phyloP scores from a whole-genome alignment of 1,140 invertebrate genomes.

The Atopsyche davidsoni region DNA sequence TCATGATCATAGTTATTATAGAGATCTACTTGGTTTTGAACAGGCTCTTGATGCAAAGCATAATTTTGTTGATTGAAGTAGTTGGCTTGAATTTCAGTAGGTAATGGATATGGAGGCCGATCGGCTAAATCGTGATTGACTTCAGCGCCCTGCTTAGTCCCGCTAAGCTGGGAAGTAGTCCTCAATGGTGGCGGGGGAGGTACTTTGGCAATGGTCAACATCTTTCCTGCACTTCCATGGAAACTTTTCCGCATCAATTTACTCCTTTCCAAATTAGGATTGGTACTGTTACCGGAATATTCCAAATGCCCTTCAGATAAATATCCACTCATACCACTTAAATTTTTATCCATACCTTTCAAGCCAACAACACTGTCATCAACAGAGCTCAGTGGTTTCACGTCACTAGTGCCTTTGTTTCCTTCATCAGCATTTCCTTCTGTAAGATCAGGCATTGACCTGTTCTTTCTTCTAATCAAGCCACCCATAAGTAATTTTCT shows the following conservation, averaged over 20 bases:
- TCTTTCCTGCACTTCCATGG: constrained; percentile 74
- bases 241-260: constrained; percentile 86
- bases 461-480: constrained; percentile 78
- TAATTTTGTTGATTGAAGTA: constrained; percentile 31
- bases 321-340: constrained; percentile 67
- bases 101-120: constrained; percentile 46
- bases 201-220: constrained; percentile 74
- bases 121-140: constrained; percentile 52
- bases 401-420: constrained; percentile 37
- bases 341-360: constrained; percentile 53
- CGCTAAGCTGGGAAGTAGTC: constrained; percentile 77
- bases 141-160: constrained; percentile 58
- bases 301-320: constrained; percentile 82
- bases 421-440: constrained; percentile 58
- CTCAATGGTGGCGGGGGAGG: constrained; percentile 79
- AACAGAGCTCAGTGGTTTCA: constrained; percentile 53
- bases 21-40: constrained; percentile 37
- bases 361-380: constrained; percentile 69
- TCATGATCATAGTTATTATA: constrained; percentile 50
- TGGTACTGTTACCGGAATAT: constrained; percentile 54
- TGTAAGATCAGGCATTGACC: constrained; percentile 85
- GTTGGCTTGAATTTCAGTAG: constrained; percentile 35
- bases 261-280: constrained; percentile 79
- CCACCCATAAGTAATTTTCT: constrained; percentile 85
- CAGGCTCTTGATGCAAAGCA: constrained; percentile 30